Evolutionary conservation across 1,140 invertebrate species (phyloP).

Genomic region (Frieseomelitta varia): DNA sequence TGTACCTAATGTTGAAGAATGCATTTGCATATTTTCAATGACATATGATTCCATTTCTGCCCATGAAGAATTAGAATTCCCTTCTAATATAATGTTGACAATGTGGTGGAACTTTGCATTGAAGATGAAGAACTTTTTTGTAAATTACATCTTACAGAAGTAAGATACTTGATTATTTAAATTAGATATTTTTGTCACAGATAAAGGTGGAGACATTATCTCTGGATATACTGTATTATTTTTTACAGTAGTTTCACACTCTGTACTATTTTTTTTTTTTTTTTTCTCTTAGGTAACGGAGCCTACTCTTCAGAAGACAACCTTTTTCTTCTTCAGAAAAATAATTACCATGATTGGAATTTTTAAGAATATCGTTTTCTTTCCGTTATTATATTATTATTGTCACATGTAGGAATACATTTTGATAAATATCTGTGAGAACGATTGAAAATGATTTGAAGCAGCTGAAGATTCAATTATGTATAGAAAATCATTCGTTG

Average conservation of each 20-base stretch:
- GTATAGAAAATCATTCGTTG: background rate
- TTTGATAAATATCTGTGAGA: no score
- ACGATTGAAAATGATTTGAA: no score
- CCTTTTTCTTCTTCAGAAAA: constrained; percentile 71
- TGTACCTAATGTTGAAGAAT: constrained; percentile 92
- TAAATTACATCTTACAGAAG: constrained; percentile 51
- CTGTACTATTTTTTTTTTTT: constrained; percentile 66
- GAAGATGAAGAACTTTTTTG: constrained; percentile 53
- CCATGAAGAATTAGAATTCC: constrained; percentile 92
- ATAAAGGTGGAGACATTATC: constrained; percentile 79
- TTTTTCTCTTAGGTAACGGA: constrained; percentile 73
- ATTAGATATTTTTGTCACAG: constrained; percentile 71
- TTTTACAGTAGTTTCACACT: constrained; percentile 71
- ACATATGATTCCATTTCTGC: constrained; percentile 93
- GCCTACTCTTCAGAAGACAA: constrained; percentile 58
- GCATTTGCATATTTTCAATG: constrained; percentile 92
- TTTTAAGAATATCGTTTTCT: constrained; percentile 71
- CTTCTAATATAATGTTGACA: constrained; percentile 73
- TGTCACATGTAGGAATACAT: no score
- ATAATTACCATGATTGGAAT: constrained; percentile 52
- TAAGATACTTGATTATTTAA: constrained; percentile 54
- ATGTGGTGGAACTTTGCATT: constrained; percentile 53
- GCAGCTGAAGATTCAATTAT: no score
- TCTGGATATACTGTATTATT: constrained; percentile 65
- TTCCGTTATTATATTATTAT: background rate